Conservation (phyloP, 2,888 invertebrate species). For the Euplagia quadripunctaria region DNA sequence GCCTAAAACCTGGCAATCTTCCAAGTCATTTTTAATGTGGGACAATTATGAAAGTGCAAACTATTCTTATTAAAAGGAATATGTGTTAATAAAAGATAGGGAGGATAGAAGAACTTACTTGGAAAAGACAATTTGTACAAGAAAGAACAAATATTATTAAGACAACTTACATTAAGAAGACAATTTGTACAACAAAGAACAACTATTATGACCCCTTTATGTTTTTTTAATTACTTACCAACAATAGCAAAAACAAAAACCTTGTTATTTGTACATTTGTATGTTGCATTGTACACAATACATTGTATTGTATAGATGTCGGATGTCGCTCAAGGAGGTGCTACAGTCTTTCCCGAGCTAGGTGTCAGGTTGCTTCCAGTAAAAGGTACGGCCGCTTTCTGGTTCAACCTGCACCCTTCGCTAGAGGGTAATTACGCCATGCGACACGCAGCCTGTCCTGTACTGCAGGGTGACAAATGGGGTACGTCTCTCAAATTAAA, state of each 20-base stretch:
- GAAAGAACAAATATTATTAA: too few species aligned
- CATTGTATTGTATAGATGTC: slow-evolving; percentile 91
- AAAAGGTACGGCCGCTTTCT: slow-evolving; percentile 97
- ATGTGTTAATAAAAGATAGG: too few species aligned
- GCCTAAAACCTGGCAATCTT: not conserved
- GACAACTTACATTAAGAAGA: too few species aligned
- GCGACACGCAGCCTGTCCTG: slow-evolving; percentile 98
- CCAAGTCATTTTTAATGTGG: not conserved
- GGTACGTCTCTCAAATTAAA: slow-evolving; percentile 84
- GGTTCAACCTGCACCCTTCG: slow-evolving; percentile 96
- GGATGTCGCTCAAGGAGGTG: slow-evolving; percentile 98
- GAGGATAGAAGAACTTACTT: too few species aligned
- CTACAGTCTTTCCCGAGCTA: slow-evolving; percentile 97
- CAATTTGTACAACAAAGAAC: too few species aligned
- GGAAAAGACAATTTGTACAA: too few species aligned
- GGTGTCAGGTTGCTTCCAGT: slow-evolving; percentile 95
- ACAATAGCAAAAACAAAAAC: too few species aligned
- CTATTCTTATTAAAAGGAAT: not conserved
- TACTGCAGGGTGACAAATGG: slow-evolving; percentile 99
- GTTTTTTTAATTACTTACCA: too few species aligned
- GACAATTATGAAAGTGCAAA: not conserved
- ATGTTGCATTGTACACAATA: not conserved
- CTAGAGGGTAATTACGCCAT: slow-evolving; percentile 97
- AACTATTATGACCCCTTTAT: too few species aligned
- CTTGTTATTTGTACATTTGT: not conserved